Conservation (phyloP, 2,797 vertebrate genomes). For the Natrix natrix region DNA sequence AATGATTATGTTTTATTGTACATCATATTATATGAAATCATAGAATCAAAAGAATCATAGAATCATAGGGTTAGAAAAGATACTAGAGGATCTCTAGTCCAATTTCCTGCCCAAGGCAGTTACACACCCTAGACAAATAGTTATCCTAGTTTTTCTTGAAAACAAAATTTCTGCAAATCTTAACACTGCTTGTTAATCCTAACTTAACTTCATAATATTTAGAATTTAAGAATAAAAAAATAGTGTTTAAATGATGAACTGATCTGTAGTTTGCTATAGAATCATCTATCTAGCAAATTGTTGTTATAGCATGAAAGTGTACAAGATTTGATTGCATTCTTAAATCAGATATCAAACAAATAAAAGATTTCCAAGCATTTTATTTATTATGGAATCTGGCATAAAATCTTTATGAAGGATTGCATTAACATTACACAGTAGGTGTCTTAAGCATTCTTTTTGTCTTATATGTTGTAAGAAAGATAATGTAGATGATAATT, state of each 20-base stretch:
- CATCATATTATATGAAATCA: too few relatives aligned
- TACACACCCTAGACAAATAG: too few relatives aligned
- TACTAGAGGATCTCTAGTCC: too few relatives aligned
- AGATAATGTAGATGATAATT: background rate
- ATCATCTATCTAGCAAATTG: constrained; percentile 35
- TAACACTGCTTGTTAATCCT: background rate
- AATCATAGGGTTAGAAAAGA: too few relatives aligned
- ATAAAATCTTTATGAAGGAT: background rate
- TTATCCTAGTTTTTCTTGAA: too few relatives aligned
- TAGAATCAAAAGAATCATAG: too few relatives aligned
- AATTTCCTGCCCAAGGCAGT: too few relatives aligned
- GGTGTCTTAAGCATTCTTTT: background rate
- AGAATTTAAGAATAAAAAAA: constrained; percentile 28
- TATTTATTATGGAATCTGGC: constrained; percentile 39
- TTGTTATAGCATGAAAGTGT: constrained; percentile 45
- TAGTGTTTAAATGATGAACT: background rate
- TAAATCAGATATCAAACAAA: constrained; percentile 57
- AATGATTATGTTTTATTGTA: too few relatives aligned
- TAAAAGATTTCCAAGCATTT: constrained; percentile 46
- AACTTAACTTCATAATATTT: constrained; percentile 38
- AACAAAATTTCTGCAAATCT: background rate
- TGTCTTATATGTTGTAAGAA: background rate
- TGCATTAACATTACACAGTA: background rate
- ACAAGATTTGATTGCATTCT: constrained; percentile 56
- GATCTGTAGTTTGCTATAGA: constrained; percentile 46